phyloP scores from a whole-genome alignment of 2,797 vertebrate species.

The Takifugu ocellatus region DNA sequence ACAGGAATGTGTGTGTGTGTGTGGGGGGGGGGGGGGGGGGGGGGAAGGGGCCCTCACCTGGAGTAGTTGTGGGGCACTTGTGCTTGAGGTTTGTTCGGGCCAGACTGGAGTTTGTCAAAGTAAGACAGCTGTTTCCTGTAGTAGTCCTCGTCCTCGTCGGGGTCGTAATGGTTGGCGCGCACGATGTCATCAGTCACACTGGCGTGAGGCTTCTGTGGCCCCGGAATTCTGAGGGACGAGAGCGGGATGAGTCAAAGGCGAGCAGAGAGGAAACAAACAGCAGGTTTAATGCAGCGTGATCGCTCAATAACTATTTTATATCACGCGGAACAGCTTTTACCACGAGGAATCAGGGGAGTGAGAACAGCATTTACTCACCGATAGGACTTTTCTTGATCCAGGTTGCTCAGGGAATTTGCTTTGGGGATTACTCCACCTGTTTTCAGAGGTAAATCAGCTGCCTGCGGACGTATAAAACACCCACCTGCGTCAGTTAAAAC shows the following conservation, averaged over 20 bases:
- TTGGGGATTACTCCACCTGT: conserved; percentile 83
- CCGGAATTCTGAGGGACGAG: conserved; percentile 78
- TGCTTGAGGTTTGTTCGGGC: conserved; percentile 78
- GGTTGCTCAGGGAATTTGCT: conserved; percentile 85
- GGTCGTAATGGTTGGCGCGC: conserved; percentile 91
- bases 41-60: too few relatives aligned
- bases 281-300: background rate
- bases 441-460: conserved; percentile 86
- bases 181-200: conserved; percentile 86
- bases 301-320: background rate
- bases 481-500: background rate
- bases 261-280: conserved; percentile 1
- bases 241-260: background rate
- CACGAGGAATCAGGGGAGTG: conserved; percentile 1
- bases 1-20: background rate
- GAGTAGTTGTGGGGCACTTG: conserved; percentile 83
- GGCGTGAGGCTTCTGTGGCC: conserved; percentile 88
- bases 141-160: conserved; percentile 95
- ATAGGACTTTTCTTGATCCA: conserved; percentile 91
- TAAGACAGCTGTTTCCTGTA: conserved; percentile 96
- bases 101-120: conserved; percentile 81
- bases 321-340: too few relatives aligned
- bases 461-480: conserved; percentile 62
- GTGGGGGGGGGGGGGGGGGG: too few relatives aligned
- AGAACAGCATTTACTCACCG: conserved; percentile 72